Evolutionary conservation across 2,888 invertebrate species (phyloP), one percentile per base, ranked within the genome.

Genomic region (Hyposoter didymator): DNA sequence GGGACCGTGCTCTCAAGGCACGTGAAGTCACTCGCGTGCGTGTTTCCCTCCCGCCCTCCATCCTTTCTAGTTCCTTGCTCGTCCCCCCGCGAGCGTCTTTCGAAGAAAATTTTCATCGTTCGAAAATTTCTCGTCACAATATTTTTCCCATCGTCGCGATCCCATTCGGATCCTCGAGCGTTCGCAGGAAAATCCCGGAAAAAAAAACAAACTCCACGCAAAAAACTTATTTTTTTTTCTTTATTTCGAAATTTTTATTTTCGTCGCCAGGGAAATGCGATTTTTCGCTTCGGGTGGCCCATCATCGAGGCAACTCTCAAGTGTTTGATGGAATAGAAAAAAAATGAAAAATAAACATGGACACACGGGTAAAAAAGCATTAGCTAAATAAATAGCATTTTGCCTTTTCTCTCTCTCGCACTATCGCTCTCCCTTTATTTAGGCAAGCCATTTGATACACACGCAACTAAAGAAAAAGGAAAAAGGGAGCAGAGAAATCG

Each of bases 1-100:
- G 52, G 75, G 79, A 59, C 75, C 78, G 70, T 67, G 39, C 39
- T 59, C 39, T 59, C 82, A 72, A 78, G 69, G 59, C 59, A 76
- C 72, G 75, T n/a, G 52, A 59, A 73, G 73, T 79, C 73, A 72
- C 70, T 79, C 66, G 72, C 19, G n/a, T 52, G 69, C 39, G 52
- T 45, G 39, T 28, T 32, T 35, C 28, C 14, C 32, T 43, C 32
- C 35, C 49, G 19, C 19, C 14, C 35, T 17, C 43, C 64, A n/a
- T 4, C 14, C 39, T 73, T 19, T 35, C 74, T 45, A 10, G 35
- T n/a, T 78, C 69, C 32, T 64, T 14, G n/a, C 43, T 32, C 35
- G 32, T 62, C 35, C 49, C 19, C 47, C 3, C 82, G 19, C 19
- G 7, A 8, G 7, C 8, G n/a, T 4, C 4, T 49, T 17, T 49